phyloP scores from a whole-genome alignment of 2,888 invertebrate genomes.

The Temnothorax rugatulus region DNA sequence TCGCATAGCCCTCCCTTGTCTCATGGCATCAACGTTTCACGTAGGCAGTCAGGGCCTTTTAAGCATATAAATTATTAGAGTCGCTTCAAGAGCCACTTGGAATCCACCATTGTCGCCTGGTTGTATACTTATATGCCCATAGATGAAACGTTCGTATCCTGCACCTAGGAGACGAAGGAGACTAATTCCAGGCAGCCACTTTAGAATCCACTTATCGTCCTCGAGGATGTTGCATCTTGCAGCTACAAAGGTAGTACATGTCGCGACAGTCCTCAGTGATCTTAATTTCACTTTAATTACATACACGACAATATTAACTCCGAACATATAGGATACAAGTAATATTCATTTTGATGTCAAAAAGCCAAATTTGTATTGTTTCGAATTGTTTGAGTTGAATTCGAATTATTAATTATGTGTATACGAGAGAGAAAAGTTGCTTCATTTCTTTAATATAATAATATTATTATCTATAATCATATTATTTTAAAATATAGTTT shows the following conservation, averaged over 20 bases:
- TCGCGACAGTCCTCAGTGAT: conserved; percentile 32
- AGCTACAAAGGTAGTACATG: conserved; percentile 26
- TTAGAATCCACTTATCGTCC: conserved; percentile 59
- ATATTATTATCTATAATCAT: background rate
- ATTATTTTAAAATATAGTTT: background rate
- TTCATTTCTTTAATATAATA: background rate
- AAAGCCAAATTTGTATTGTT: background rate
- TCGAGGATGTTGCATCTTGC: conserved; percentile 46
- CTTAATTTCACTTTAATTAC: conserved; percentile 51
- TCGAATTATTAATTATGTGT: background rate
- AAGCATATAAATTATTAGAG: conserved; percentile 84
- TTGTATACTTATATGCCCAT: conserved; percentile 68
- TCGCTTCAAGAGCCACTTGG: conserved; percentile 82
- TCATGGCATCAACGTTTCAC: conserved; percentile 78
- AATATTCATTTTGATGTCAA: background rate
- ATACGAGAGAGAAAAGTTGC: background rate
- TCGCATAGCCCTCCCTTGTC: conserved; percentile 72
- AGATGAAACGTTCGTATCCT: conserved; percentile 71
- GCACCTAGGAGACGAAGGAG: conserved; percentile 69
- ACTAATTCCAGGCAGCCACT: conserved; percentile 74
- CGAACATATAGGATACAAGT: background rate
- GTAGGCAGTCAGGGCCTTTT: conserved; percentile 78
- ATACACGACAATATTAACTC: conserved; percentile 45
- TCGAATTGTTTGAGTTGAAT: background rate
- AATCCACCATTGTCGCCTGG: conserved; percentile 76